These are phyloP conservation scores for Machimus rusticus DNA, from an alignment of 2,888 invertebrate genomes.

Conservation along the genomic window DNA sequence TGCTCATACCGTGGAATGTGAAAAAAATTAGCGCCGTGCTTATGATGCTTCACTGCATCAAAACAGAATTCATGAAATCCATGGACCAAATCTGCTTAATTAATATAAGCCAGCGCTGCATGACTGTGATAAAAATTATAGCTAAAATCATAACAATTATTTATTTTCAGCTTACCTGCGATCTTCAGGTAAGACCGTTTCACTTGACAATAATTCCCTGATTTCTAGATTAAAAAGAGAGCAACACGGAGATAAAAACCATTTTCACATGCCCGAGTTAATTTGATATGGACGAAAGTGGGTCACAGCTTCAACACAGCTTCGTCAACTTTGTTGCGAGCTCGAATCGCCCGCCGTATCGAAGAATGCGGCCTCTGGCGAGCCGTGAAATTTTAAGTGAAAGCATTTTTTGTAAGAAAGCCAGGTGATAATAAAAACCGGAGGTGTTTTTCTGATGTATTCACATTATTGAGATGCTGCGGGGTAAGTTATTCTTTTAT, in stretches of 20 bases:
- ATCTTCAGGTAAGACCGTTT: background rate
- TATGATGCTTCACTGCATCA: background rate
- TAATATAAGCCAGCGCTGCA: background rate
- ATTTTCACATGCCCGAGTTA: background rate
- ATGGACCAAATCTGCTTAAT: background rate
- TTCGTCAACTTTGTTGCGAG: background rate
- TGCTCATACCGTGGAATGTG: background rate
- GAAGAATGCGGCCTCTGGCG: background rate
- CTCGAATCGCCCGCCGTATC: background rate
- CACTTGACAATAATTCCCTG: background rate
- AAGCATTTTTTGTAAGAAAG: background rate
- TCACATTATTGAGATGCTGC: background rate
- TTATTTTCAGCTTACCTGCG: background rate
- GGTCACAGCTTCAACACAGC: background rate
- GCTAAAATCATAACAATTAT: background rate
- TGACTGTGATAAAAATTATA: too few species aligned
- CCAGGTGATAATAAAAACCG: background rate
- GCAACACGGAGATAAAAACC: background rate
- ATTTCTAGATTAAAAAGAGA: background rate
- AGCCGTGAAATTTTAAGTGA: background rate
- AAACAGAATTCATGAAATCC: background rate
- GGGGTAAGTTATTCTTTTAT: background rate
- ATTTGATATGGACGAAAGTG: background rate
- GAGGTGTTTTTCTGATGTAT: background rate
- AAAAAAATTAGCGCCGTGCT: background rate